Conservation (phyloP, 2,797 vertebrate species). For the Acanthurus leucopareius region DNA sequence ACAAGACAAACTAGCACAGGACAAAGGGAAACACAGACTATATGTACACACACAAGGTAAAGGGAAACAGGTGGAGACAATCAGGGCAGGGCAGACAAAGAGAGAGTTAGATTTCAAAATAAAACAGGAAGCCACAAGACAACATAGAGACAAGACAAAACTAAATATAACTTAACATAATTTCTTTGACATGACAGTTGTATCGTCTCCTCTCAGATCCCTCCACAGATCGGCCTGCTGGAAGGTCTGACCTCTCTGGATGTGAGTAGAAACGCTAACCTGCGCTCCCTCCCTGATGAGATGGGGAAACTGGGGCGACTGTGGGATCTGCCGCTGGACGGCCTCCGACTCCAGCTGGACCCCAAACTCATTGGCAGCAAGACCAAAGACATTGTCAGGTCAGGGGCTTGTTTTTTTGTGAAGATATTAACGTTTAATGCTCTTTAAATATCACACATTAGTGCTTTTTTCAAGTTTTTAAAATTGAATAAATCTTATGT, state of each 20-base stretch:
- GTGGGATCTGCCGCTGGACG: slow-evolving; percentile 97
- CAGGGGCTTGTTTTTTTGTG: neutral
- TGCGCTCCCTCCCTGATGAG: slow-evolving; percentile 95
- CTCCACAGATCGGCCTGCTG: slow-evolving; percentile 92
- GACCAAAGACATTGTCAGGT: slow-evolving; percentile 98
- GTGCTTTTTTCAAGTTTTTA: neutral
- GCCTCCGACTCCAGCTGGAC: slow-evolving; percentile 93
- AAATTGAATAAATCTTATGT: neutral
- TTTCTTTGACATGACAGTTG: neutral
- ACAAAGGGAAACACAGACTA: too few species aligned
- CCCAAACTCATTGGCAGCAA: slow-evolving; percentile 95
- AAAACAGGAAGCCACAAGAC: too few species aligned
- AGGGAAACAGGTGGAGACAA: too few species aligned
- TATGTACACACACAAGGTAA: too few species aligned
- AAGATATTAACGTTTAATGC: neutral
- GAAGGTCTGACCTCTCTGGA: slow-evolving; percentile 95
- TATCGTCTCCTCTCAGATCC: slow-evolving; percentile 85
- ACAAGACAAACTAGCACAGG: too few species aligned
- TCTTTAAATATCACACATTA: too few species aligned
- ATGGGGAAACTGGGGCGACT: slow-evolving; percentile 94
- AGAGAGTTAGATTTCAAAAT: too few species aligned
- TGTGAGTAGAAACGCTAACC: slow-evolving; percentile 89
- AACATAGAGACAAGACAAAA: too few species aligned
- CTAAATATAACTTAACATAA: too few species aligned
- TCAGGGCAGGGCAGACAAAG: too few species aligned